Evolutionary conservation across 2,888 invertebrate species (phyloP), one percentile per base, ranked within the genome.

Genomic region (Leistus spinibarbis): DNA sequence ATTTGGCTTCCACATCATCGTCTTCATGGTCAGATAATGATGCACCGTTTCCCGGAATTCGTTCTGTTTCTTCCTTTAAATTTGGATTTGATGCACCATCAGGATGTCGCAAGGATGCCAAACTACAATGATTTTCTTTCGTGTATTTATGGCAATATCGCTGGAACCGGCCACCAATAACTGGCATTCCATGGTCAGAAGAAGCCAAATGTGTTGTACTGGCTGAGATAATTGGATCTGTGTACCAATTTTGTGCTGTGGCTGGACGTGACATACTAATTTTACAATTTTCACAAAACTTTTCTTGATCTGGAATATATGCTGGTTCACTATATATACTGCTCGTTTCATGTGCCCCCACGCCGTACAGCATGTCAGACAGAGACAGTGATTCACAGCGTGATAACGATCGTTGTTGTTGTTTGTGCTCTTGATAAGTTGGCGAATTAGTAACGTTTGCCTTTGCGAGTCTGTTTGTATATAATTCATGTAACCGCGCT

Each of bases 21-120:
- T 79, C 80, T 54, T 78, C 76, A 66, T 80, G 79, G 20, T 79
- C 72, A 4, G 77, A 78, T 56, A 78, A 78, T 65, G 89, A 88
- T 9, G 90, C 89, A 3, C 90, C 91, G 77, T 89, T 91, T 13
- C 90, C 91, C 0, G 91, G 90, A 78, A 90, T 84, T 81, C 90
- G 87, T 80, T 88, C 88, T 70, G 85, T 84, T 84, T 91, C 91
- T 84, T 92, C 93, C 74, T 91, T 89, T 80, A 97, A 88, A 87
- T 96, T 95, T 17, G 96, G 96, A 88, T 97, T 96, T 22, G 96
- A 97, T 68, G 97, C 96, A 64, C 96, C 96, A 81, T 97, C 97
- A 3, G 96, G 96, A 86, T 95, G 95, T 78, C 95, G 89, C 69
- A 96, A 85, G 76, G 92, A 91, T 53, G 94, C 93, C 77, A 88